These are phyloP conservation scores for Calephelis perditalis DNA, from an alignment of 2,888 invertebrate species.

Conservation along the genomic window DNA sequence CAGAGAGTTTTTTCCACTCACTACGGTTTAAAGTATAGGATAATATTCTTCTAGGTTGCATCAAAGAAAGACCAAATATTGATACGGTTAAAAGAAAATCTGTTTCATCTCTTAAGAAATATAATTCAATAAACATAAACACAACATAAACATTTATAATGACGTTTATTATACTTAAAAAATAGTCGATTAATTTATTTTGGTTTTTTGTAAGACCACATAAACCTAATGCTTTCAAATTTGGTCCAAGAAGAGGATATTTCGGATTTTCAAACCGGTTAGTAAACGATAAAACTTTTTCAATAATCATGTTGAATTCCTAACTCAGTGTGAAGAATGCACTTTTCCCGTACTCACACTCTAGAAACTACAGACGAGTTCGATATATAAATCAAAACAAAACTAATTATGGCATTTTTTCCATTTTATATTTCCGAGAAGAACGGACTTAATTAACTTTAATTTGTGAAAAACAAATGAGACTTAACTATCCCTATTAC, in stretches of 20 bases:
- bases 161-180: conserved; percentile 38
- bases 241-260: conserved; percentile 53
- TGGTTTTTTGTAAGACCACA: conserved; percentile 48
- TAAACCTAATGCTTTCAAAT: conserved; percentile 45
- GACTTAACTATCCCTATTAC: no score
- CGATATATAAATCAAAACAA: no score
- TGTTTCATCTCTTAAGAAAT: conserved; percentile 39
- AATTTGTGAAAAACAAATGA: no score
- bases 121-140: conserved; percentile 43
- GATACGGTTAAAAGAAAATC: conserved; percentile 46
- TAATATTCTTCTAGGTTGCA: conserved; percentile 39
- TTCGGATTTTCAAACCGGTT: conserved; percentile 43
- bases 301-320: conserved; percentile 32
- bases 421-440: no score
- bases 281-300: conserved; percentile 35
- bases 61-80: conserved; percentile 38
- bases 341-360: not conserved
- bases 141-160: conserved; percentile 37
- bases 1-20: conserved; percentile 34
- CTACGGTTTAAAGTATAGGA: conserved; percentile 36
- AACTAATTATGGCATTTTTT: no score
- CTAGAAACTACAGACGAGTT: no score
- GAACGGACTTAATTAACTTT: no score
- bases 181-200: conserved; percentile 34
- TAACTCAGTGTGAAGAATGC: not conserved